Evolutionary conservation across 2,113 vertebrate genomes (phyloP).

Genomic region (Otocyon megalotis): DNA sequence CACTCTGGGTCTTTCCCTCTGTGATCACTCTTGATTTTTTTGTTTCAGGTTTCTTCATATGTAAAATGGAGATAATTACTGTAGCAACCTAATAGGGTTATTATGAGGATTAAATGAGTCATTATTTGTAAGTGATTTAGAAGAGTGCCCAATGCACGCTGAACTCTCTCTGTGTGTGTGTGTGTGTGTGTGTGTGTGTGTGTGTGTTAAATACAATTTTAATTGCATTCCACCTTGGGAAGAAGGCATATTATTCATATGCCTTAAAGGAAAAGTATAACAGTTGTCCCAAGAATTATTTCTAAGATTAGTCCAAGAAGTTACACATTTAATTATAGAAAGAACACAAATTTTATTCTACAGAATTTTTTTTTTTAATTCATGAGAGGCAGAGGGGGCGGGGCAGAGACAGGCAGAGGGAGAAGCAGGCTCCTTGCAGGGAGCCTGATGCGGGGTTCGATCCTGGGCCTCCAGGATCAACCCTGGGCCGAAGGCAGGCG

Average conservation of each 20-base stretch:
- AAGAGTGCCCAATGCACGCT: neutral
- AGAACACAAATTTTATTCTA: neutral
- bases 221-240: neutral
- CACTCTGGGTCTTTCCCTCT: neutral
- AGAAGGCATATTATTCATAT: neutral
- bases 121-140: conserved; percentile 41
- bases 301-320: neutral
- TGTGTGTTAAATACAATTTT: conserved; percentile 1
- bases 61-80: neutral
- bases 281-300: neutral
- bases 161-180: neutral
- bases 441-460: no score
- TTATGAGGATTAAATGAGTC: conserved; percentile 7
- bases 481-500: no score
- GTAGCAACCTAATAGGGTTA: neutral
- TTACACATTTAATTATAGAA: conserved; percentile 26
- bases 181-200: neutral
- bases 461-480: no score
- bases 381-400: no score
- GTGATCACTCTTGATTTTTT: neutral
- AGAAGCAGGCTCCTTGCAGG: no score
- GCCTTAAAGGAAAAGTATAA: neutral
- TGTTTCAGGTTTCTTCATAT: neutral
- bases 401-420: no score
- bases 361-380: neutral